A percentile compares a stretch with the other conserved stretches of the same genome.
Evolutionary conservation across 2,888 invertebrate species (phyloP).

Genomic region (Coremacera marginata): DNA sequence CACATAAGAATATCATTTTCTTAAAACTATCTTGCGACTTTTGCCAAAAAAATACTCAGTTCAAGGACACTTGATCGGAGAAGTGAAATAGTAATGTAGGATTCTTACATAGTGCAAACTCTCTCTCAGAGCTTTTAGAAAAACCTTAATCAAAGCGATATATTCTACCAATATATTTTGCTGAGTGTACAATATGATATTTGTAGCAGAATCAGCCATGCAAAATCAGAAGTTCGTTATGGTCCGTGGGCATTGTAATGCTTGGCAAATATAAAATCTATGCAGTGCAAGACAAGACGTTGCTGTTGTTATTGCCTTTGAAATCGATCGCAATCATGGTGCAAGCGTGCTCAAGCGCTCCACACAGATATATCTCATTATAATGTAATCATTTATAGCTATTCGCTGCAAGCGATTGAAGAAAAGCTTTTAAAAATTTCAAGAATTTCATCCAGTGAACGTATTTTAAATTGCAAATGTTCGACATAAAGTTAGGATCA

Average conservation of each 20-base stretch:
- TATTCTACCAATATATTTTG: no score
- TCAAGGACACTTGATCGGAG: no score
- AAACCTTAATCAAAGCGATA: no score
- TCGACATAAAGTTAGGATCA: neutral
- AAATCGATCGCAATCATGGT: constrained; percentile 17
- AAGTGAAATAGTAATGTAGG: no score
- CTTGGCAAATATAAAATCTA: neutral
- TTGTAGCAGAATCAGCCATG: neutral
- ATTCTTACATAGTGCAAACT: no score
- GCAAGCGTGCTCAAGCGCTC: neutral
- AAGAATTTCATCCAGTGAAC: neutral
- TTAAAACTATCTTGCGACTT: no score
- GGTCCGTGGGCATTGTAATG: constrained; percentile 8
- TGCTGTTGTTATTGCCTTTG: neutral
- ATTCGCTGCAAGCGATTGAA: constrained; percentile 9
- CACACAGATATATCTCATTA: constrained; percentile 31
- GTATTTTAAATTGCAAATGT: neutral
- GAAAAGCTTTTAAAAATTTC: neutral
- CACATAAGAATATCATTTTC: no score
- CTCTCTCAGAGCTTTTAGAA: no score
- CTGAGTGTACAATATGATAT: neutral
- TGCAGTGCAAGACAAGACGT: neutral
- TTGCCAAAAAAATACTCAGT: no score
- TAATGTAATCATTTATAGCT: constrained; percentile 35
- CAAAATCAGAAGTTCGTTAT: constrained; percentile 17